These are phyloP conservation scores for Poicephalus meyeri DNA, from an alignment of 2,113 vertebrate species.

Conservation along the genomic window DNA sequence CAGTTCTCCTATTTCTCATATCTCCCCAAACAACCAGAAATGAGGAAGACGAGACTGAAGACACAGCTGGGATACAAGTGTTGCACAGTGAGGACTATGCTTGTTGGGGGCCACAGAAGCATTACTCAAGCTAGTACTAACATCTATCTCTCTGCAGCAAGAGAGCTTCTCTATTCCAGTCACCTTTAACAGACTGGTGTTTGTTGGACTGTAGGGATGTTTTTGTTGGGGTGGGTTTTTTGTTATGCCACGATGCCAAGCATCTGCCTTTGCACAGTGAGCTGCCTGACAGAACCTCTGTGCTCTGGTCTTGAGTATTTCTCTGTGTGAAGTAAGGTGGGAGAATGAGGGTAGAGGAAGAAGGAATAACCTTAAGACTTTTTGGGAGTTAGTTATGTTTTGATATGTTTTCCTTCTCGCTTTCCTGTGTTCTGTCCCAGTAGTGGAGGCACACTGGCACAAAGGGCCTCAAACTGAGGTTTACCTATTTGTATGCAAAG, in stretches of 20 bases:
- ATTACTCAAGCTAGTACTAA: neutral
- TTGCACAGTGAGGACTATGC: accelerated
- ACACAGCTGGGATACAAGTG: accelerated
- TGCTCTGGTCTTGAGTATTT: neutral
- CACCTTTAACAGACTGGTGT: neutral
- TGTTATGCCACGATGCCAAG: accelerated
- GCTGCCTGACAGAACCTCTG: neutral
- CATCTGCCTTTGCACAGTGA: neutral
- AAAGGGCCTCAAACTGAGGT: neutral
- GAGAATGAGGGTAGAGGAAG: neutral
- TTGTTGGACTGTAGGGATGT: neutral
- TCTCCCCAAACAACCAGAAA: neutral
- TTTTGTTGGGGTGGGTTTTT: accelerated
- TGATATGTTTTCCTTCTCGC: neutral
- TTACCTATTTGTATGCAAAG: neutral
- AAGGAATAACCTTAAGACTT: neutral
- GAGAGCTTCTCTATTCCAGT: neutral
- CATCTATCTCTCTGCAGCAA: neutral
- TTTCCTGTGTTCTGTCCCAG: neutral
- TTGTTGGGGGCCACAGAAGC: neutral
- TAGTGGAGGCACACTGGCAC: neutral
- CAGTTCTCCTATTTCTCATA: neutral
- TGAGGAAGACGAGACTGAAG: neutral
- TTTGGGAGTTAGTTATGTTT: neutral
- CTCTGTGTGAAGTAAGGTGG: neutral